Conservation (phyloP, 2,797 vertebrate species). For the Labeo calbasu region DNA sequence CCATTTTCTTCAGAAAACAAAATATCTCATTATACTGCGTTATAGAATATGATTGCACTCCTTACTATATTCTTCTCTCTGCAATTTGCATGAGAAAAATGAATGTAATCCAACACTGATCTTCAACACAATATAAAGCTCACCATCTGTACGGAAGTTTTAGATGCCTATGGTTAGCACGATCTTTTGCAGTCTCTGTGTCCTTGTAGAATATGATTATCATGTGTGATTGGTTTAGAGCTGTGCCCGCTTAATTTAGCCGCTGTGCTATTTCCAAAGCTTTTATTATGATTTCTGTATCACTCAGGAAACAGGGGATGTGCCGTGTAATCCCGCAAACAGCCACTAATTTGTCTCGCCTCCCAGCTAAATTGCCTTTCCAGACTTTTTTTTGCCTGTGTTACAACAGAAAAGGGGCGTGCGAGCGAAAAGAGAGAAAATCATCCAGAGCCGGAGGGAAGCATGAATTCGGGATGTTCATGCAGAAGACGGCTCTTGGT, state of each 20-base stretch:
- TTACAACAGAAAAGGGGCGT: constrained; percentile 15
- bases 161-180: background rate
- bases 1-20: constrained; percentile 1
- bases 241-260: constrained; percentile 13
- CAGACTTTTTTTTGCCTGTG: constrained; percentile 50
- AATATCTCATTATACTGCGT: background rate
- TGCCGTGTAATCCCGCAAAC: constrained; percentile 70
- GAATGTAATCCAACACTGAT: constrained; percentile 4
- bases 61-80: background rate
- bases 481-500: constrained; percentile 61
- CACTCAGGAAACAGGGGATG: constrained; percentile 61
- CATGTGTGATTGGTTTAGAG: constrained; percentile 33
- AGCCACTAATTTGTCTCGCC: constrained; percentile 77
- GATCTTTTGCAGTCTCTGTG: background rate
- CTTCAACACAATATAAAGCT: constrained; percentile 2
- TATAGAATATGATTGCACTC: background rate
- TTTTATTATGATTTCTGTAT: constrained; percentile 56
- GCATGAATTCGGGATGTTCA: constrained; percentile 22
- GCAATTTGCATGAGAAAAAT: background rate
- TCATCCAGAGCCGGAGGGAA: constrained; percentile 12
- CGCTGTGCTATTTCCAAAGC: constrained; percentile 13
- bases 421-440: constrained; percentile 26
- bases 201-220: constrained; percentile 9
- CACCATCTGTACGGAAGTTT: background rate
- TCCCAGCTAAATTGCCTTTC: constrained; percentile 69